Percentiles rank a stretch among this genome's conserved stretches.
Conservation (phyloP, 2,888 invertebrate genomes). For the Andrena trimmerana region DNA sequence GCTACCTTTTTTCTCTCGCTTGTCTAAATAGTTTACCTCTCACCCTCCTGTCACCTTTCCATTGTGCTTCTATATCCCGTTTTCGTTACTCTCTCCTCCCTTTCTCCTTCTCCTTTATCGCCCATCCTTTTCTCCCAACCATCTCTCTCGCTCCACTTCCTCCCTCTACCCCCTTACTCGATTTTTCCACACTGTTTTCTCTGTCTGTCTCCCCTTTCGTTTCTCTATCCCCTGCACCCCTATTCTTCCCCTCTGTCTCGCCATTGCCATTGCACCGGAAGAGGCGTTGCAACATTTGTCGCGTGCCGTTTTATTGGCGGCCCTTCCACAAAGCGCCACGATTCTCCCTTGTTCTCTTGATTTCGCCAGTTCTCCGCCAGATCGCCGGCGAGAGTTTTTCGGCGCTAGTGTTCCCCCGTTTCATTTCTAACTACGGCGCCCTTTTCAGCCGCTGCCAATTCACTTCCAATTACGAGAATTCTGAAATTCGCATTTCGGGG, state of each 20-base stretch:
- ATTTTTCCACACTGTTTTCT: conserved; percentile 3
- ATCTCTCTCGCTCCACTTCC: background rate
- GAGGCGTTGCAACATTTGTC: conserved; percentile 57
- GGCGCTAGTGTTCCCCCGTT: background rate
- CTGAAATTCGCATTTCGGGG: too few relatives aligned
- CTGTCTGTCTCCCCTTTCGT: conserved; percentile 9
- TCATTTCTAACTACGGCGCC: too few relatives aligned
- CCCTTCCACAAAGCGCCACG: conserved; percentile 45
- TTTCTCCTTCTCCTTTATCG: background rate
- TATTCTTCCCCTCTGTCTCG: background rate
- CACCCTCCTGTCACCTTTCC: conserved; percentile 7
- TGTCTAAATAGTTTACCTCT: conserved; percentile 6
- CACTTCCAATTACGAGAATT: too few relatives aligned
- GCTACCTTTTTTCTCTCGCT: conserved; percentile 48
- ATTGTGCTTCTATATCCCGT: conserved; percentile 28
- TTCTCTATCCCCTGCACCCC: background rate
- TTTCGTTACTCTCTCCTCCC: conserved; percentile 22
- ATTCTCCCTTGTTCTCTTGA: conserved; percentile 35
- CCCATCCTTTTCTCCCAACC: background rate
- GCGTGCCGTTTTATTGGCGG: conserved; percentile 61
- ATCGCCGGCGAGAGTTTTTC: conserved; percentile 6
- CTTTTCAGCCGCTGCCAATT: too few relatives aligned
- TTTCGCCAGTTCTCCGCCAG: conserved; percentile 18
- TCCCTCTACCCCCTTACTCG: background rate
- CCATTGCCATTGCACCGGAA: conserved; percentile 20